Evolutionary conservation across 1,140 invertebrate species (phyloP).

Genomic region (Sminthurides bifidus): DNA sequence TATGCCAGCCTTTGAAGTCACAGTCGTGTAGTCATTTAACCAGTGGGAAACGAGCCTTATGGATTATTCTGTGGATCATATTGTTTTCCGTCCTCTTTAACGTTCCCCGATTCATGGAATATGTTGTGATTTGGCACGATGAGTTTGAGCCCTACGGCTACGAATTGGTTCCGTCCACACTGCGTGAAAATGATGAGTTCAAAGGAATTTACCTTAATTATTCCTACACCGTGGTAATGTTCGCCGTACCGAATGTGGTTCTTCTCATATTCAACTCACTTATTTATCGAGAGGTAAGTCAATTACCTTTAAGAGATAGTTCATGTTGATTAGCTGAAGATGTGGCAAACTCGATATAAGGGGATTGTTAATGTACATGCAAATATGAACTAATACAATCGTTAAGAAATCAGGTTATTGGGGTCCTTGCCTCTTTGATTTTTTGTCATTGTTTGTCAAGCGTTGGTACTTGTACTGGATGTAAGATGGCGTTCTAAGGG

Average conservation of each 20-base stretch:
- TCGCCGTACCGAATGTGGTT: constrained; percentile 71
- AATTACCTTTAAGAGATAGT: background rate
- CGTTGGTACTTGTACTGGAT: background rate
- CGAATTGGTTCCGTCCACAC: constrained; percentile 51
- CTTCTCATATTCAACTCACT: constrained; percentile 74
- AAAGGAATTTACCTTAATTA: constrained; percentile 78
- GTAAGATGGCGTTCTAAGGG: background rate
- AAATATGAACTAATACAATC: background rate
- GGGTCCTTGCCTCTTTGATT: background rate
- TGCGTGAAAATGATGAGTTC: constrained; percentile 60
- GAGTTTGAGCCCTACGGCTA: constrained; percentile 51
- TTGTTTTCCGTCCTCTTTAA: constrained; percentile 77
- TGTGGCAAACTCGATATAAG: too few species aligned
- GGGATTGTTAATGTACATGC: too few species aligned
- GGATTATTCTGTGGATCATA: constrained; percentile 68
- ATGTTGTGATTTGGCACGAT: constrained; percentile 47
- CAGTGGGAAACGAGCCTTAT: constrained; percentile 72
- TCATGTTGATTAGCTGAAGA: constrained; percentile 5
- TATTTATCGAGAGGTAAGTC: constrained; percentile 62
- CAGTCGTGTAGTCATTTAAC: constrained; percentile 57
- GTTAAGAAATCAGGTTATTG: background rate
- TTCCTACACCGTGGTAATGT: constrained; percentile 82
- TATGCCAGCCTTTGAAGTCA: constrained; percentile 81
- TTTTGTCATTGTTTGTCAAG: background rate
- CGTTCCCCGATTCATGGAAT: constrained; percentile 50